A percentile compares a stretch with the other conserved stretches of the same genome.
These are phyloP conservation scores for Phainopepla nitens DNA, from an alignment of 2,113 vertebrate species.

Conservation along the genomic window DNA sequence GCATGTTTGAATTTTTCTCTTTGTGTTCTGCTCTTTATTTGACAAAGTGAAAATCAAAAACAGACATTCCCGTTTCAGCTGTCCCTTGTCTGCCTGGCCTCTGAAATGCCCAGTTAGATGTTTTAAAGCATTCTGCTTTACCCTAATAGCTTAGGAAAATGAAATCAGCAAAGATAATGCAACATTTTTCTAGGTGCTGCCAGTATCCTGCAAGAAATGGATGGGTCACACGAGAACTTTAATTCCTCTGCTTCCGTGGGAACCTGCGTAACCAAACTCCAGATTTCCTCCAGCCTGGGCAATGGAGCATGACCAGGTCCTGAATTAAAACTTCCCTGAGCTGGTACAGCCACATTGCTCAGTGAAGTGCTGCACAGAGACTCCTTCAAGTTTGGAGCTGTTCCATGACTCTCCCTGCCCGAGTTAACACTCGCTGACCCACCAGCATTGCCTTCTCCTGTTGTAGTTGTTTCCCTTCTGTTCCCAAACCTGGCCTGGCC, in stretches of 20 bases:
- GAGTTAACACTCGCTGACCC: not conserved
- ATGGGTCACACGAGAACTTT: not conserved
- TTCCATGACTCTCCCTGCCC: not conserved
- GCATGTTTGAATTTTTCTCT: not conserved
- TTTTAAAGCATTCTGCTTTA: not conserved
- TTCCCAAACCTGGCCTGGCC: not conserved
- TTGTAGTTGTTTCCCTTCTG: not conserved
- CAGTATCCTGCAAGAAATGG: not conserved
- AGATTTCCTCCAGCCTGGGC: not conserved
- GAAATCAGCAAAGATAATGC: not conserved
- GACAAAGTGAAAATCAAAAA: not conserved
- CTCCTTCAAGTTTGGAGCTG: not conserved
- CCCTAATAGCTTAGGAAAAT: not conserved
- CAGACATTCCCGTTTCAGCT: accelerated
- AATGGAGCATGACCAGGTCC: not conserved
- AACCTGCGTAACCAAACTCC: not conserved
- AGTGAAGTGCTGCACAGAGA: not conserved
- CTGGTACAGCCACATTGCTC: not conserved
- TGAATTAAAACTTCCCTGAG: not conserved
- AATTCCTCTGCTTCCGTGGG: not conserved
- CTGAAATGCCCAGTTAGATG: not conserved
- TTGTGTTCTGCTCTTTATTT: not conserved
- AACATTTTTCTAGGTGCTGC: not conserved
- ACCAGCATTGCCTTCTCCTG: not conserved
- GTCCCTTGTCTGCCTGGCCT: not conserved